These are phyloP conservation scores for Platyscapa corneri DNA, from an alignment of 1,140 invertebrate genomes.

Conservation along the genomic window DNA sequence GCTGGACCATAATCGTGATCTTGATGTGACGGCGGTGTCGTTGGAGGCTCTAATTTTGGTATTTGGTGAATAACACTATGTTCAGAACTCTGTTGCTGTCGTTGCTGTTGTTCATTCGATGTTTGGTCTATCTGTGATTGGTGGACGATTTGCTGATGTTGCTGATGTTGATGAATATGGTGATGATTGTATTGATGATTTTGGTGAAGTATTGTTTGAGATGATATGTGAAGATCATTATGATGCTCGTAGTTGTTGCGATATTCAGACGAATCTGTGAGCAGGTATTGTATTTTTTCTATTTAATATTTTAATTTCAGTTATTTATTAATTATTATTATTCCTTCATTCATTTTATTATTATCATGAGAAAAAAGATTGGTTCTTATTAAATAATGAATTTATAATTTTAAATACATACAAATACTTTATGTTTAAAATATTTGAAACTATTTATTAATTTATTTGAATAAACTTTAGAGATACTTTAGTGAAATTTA, in stretches of 20 bases:
- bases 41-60: conserved; percentile 76
- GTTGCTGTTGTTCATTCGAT: conserved; percentile 36
- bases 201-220: conserved; percentile 63
- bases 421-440: too few species aligned
- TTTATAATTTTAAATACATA: too few species aligned
- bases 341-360: too few species aligned
- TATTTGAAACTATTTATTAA: too few species aligned
- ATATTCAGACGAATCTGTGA: conserved; percentile 65
- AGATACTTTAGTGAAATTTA: too few species aligned
- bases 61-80: conserved; percentile 67
- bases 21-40: conserved; percentile 73
- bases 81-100: conserved; percentile 62
- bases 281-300: not conserved
- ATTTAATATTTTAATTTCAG: not conserved
- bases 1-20: conserved; percentile 59
- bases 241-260: conserved; percentile 67
- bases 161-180: conserved; percentile 63
- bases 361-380: too few species aligned
- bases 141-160: conserved; percentile 54
- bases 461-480: too few species aligned
- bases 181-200: too few species aligned
- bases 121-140: too few species aligned
- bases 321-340: too few species aligned
- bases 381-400: too few species aligned
- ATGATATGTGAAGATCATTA: conserved; percentile 66